Conservation (phyloP, 2,797 vertebrate species). For the Danio choprae region DNA sequence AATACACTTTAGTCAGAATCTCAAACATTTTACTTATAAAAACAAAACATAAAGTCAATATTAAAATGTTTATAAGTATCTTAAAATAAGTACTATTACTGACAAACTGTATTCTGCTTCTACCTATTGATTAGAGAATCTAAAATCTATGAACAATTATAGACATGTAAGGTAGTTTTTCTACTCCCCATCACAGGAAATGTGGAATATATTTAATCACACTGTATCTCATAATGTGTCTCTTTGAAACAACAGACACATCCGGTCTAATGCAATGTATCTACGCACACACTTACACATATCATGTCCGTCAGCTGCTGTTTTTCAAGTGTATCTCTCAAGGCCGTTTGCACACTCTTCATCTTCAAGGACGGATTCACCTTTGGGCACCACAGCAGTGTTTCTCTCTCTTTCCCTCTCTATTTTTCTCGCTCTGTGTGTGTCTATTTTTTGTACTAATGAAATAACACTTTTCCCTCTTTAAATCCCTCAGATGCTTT, state of each 20-base stretch:
- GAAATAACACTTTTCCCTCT: slow-evolving; percentile 45
- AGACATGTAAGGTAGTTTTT: not conserved
- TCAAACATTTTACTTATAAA: too few species aligned
- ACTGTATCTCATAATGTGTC: slow-evolving; percentile 16
- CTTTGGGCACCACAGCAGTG: slow-evolving; percentile 31
- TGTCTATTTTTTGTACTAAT: slow-evolving; percentile 39
- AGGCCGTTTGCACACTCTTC: slow-evolving; percentile 32
- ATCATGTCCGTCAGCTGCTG: slow-evolving; percentile 31
- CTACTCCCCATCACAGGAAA: not conserved
- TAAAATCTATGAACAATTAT: not conserved
- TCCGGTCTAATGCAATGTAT: not conserved
- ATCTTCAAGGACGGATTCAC: slow-evolving; percentile 46
- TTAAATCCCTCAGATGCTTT: slow-evolving; percentile 15
- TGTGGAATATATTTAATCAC: not conserved
- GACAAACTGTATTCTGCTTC: too few species aligned
- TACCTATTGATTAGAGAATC: not conserved
- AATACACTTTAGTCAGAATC: too few species aligned
- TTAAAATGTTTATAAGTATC: too few species aligned
- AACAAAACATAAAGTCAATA: too few species aligned
- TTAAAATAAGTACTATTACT: too few species aligned
- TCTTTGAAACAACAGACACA: slow-evolving; percentile 16
- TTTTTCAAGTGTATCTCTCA: slow-evolving; percentile 39
- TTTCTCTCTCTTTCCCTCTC: slow-evolving; percentile 12
- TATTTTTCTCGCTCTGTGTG: slow-evolving; percentile 13
- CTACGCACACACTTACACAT: not conserved